Base-by-base conservation (phyloP, 2,888 invertebrate genomes). In the Acanthacorydalis orientalis region DNA sequence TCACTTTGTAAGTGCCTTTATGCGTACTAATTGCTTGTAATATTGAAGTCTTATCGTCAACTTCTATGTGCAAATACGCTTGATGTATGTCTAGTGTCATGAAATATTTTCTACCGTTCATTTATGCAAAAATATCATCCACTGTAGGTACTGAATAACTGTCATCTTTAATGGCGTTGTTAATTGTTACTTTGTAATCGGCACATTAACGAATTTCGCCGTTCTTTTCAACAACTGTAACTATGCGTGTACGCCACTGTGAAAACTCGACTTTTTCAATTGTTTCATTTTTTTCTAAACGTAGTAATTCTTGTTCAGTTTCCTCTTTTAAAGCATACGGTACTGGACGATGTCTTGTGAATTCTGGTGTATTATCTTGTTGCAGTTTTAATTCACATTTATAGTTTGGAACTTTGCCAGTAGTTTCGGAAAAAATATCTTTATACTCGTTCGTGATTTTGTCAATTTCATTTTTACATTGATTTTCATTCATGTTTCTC, bases 131-230 rank as follows among this genome's bases (percentile, higher is more conserved):
- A n/a, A n/a, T n/a, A n/a, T n/a, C n/a, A n/a, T n/a, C n/a, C n/a
- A n/a, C n/a, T n/a, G n/a, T n/a, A n/a, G n/a, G n/a, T n/a, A n/a
- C n/a, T n/a, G n/a, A n/a, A 8, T 56, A 51, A 16, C 53, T 51
- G 16, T 48, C 50, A 37, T 56, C 52, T 34, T 49, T 41, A 7
- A 58, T 46, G 45, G 42, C 44, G 34, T 50, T 48, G 48, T 58
- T 57, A 10, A 58, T 23, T 2, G 56, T 57, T 10, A 47, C 43
- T 48, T 57, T 58, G 49, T 57, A 57, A 48, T 57, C 54, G 10
- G 52, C 57, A 52, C 57, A 59, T 7, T 58, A 23, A 11, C 56
- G 38, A 16, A 57, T 43, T 15, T 45, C 31, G 11, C 53, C 53
- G 48, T 55, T 51, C 8, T 41, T 32, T 44, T 59, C 58, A 31